phyloP scores from a whole-genome alignment of 2,888 invertebrate genomes.

The Frankliniella fusca region DNA sequence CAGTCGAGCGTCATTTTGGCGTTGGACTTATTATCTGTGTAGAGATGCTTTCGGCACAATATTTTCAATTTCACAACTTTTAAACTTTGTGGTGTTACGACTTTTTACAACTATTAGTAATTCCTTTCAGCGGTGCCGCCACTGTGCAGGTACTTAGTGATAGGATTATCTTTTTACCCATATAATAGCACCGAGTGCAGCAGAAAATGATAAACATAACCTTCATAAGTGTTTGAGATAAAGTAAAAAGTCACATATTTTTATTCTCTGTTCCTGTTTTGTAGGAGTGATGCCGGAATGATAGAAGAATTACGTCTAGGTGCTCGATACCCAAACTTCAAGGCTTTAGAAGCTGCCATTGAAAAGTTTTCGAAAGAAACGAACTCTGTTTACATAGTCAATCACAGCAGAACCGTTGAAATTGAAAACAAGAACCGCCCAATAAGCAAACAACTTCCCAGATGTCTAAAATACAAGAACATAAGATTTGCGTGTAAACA shows the following conservation, averaged over 20 bases:
- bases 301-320: background rate
- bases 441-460: background rate
- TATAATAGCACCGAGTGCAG: background rate
- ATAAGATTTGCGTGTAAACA: slow-evolving; percentile 10
- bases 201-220: background rate
- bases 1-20: too few species aligned
- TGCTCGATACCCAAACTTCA: slow-evolving; percentile 9
- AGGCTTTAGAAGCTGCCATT: background rate
- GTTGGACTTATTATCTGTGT: too few species aligned
- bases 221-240: background rate
- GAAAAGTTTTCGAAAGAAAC: slow-evolving; percentile 16
- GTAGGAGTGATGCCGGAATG: slow-evolving; percentile 5
- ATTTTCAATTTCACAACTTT: too few species aligned
- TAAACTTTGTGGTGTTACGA: too few species aligned
- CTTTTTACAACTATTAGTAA: too few species aligned
- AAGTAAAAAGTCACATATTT: background rate
- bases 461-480: background rate
- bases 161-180: background rate
- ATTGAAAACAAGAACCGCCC: background rate
- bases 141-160: background rate
- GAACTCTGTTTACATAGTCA: background rate
- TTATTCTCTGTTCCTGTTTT: background rate
- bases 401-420: background rate
- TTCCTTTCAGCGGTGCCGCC: too few species aligned
- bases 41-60: too few species aligned